A percentile compares a stretch with the other conserved stretches of the same genome.
phyloP scores from a whole-genome alignment of 1,140 invertebrate genomes.

The Periplaneta americana region DNA sequence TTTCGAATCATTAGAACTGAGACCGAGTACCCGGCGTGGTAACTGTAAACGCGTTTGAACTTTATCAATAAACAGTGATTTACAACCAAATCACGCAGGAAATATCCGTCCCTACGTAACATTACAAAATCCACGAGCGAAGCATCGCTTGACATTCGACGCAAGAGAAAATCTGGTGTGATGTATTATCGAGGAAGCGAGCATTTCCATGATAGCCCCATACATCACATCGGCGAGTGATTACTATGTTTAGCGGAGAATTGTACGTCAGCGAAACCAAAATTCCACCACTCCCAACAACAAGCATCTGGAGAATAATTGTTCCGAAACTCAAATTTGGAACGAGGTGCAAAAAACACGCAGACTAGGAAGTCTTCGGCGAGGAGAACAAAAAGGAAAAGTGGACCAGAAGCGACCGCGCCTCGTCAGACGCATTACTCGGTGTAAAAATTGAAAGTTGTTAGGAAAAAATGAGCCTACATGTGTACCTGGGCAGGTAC shows the following conservation, averaged over 20 bases:
- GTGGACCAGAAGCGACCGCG: neutral
- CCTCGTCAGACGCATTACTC: neutral
- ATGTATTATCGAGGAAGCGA: too few relatives aligned
- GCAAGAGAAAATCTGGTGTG: too few relatives aligned
- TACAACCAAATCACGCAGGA: too few relatives aligned
- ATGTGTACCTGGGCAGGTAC: neutral
- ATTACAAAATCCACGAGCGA: too few relatives aligned
- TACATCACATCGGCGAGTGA: neutral
- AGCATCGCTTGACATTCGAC: too few relatives aligned
- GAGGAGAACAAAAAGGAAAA: neutral
- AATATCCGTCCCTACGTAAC: too few relatives aligned
- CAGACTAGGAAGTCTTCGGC: neutral
- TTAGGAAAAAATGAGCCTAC: neutral
- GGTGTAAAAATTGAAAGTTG: neutral
- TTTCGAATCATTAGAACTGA: too few relatives aligned
- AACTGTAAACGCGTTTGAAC: too few relatives aligned
- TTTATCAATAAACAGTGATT: too few relatives aligned
- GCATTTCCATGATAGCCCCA: too few relatives aligned
- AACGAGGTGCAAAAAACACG: neutral
- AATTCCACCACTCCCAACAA: neutral
- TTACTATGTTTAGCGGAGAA: neutral
- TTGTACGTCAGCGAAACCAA: neutral
- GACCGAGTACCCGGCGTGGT: too few relatives aligned
- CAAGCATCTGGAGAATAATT: neutral
- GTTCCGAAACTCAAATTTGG: neutral